These are phyloP conservation scores for Saccostrea echinata DNA, from an alignment of 1,140 invertebrate species.

Conservation along the genomic window DNA sequence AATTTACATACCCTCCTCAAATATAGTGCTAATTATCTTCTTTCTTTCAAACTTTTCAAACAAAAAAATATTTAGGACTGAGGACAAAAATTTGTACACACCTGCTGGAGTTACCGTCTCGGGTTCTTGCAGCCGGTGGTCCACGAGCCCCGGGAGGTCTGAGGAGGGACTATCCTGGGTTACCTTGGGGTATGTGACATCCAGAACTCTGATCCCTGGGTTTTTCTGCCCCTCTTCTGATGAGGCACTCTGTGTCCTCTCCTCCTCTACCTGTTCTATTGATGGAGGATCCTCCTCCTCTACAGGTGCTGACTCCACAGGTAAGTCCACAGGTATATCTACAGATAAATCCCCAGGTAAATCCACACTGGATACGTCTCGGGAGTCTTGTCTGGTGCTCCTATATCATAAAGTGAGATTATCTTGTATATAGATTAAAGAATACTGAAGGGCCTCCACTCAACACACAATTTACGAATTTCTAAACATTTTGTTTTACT, in stretches of 20 bases:
- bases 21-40: too few relatives aligned
- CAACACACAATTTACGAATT: too few relatives aligned
- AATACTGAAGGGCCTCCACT: too few relatives aligned
- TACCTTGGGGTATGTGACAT: not conserved
- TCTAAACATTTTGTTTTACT: too few relatives aligned
- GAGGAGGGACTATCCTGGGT: slow-evolving; percentile 32
- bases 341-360: too few relatives aligned
- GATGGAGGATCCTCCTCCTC: not conserved
- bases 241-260: not conserved
- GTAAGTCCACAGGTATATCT: not conserved
- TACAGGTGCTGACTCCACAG: not conserved
- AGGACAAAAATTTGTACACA: not conserved
- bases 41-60: too few relatives aligned
- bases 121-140: slow-evolving; percentile 53
- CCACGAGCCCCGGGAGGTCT: slow-evolving; percentile 49
- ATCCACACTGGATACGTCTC: not conserved
- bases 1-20: too few relatives aligned
- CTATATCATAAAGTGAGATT: not conserved
- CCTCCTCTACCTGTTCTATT: not conserved
- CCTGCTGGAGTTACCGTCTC: not conserved
- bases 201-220: not conserved
- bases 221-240: not conserved
- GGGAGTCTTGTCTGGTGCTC: not conserved
- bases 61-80: too few relatives aligned
- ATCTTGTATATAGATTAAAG: not conserved